Conservation (phyloP, 2,113 vertebrate genomes). For the Pelmatolapia mariae region DNA sequence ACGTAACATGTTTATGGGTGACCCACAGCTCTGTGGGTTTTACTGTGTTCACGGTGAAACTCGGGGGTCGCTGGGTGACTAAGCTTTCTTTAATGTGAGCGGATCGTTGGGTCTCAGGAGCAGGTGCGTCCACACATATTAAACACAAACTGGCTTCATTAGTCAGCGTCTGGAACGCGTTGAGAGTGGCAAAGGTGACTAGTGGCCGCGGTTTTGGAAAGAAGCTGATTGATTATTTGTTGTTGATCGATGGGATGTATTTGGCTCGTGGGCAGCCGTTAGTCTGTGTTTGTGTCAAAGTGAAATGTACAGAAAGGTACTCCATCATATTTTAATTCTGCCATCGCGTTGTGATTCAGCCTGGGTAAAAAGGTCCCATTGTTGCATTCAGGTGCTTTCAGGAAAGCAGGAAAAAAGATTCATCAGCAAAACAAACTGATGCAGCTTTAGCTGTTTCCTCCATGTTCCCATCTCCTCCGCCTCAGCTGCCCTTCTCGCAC, state of each 20-base stretch:
- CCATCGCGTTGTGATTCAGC: background rate
- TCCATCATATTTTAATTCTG: conserved; percentile 5
- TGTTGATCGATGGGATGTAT: background rate
- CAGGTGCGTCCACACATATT: background rate
- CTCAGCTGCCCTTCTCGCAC: background rate
- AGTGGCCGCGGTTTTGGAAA: background rate
- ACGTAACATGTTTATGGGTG: background rate
- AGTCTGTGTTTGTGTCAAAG: conserved; percentile 15
- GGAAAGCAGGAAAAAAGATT: background rate
- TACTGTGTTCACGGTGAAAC: background rate
- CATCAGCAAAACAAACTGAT: background rate
- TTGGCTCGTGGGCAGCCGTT: background rate
- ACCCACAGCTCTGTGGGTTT: background rate
- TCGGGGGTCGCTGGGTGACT: background rate
- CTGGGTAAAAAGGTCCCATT: background rate
- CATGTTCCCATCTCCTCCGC: background rate
- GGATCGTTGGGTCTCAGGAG: background rate
- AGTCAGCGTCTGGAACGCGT: background rate
- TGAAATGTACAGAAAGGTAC: conserved; percentile 13
- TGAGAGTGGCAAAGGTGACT: background rate
- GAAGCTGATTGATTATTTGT: background rate
- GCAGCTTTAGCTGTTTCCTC: background rate
- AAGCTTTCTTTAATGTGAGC: background rate
- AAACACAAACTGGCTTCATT: background rate
- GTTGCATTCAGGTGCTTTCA: background rate